Evolutionary conservation across 2,113 vertebrate genomes (phyloP).

Genomic region (Lophura nycthemera): DNA sequence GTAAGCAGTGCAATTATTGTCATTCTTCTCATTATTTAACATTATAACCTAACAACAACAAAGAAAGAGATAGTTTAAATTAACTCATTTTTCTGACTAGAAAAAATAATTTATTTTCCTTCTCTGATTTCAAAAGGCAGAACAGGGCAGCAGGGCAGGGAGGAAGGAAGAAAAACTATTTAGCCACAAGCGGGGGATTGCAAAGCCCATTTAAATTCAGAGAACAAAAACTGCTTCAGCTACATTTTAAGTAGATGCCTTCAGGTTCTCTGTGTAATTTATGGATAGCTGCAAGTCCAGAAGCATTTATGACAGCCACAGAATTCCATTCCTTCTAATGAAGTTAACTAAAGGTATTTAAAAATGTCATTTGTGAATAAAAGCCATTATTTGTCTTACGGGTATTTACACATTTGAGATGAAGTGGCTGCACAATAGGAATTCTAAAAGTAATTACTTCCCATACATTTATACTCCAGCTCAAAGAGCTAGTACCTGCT

Average conservation of each 20-base stretch:
- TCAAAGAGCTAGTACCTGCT: not conserved
- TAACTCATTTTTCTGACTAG: not conserved
- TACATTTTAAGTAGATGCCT: slow-evolving; percentile 5
- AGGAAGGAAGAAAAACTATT: not conserved
- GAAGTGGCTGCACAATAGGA: slow-evolving; percentile 10
- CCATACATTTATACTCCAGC: slow-evolving; percentile 20
- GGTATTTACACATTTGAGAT: slow-evolving; percentile 35
- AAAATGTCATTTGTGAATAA: slow-evolving; percentile 47
- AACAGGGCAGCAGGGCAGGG: not conserved
- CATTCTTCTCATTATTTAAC: not conserved
- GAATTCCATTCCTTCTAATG: slow-evolving; percentile 12
- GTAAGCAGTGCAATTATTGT: not conserved
- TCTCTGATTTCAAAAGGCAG: not conserved
- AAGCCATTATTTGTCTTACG: slow-evolving; percentile 30
- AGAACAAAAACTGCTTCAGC: slow-evolving; percentile 26
- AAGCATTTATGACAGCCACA: not conserved
- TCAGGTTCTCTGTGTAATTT: slow-evolving; percentile 5
- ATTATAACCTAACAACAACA: not conserved
- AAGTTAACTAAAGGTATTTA: slow-evolving; percentile 17
- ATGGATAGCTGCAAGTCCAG: not conserved
- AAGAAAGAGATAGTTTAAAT: rapidly evolving
- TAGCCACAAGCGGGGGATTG: not conserved
- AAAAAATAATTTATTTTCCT: not conserved
- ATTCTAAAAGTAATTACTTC: slow-evolving; percentile 47
- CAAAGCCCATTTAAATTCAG: slow-evolving; percentile 2